Evolutionary conservation across 2,113 vertebrate genomes (phyloP).

Genomic region (Tragelaphus buxtoni): DNA sequence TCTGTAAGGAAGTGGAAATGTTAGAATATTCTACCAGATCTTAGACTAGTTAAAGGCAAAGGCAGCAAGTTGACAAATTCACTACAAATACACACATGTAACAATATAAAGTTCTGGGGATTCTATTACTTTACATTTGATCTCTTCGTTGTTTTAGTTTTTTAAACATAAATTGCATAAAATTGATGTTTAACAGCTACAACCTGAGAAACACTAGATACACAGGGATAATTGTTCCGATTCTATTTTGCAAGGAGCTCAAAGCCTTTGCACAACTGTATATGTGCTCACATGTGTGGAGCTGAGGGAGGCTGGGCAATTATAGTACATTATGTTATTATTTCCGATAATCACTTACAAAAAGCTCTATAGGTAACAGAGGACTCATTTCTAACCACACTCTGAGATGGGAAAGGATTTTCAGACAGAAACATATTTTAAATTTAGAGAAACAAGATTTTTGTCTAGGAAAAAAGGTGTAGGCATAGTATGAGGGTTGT

Average conservation of each 20-base stretch:
- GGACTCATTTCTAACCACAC: not conserved
- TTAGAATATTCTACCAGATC: not conserved
- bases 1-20: not conserved
- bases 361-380: not conserved
- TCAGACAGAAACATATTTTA: not conserved
- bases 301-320: not conserved
- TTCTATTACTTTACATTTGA: not conserved
- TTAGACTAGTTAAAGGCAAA: not conserved
- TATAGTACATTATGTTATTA: not conserved
- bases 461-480: not conserved
- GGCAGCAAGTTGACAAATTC: not conserved
- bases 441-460: not conserved
- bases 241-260: not conserved
- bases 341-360: not conserved
- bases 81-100: not conserved
- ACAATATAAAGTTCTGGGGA: not conserved
- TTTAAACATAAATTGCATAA: not conserved
- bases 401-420: not conserved
- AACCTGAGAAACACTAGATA: not conserved
- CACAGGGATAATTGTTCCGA: fast-evolving
- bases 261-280: not conserved
- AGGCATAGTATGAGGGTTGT: not conserved
- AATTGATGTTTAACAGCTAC: not conserved
- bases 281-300: too few species aligned
- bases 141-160: not conserved